Evolutionary conservation across 2,888 invertebrate species (phyloP).

Genomic region (Cephus pygmeus): DNA sequence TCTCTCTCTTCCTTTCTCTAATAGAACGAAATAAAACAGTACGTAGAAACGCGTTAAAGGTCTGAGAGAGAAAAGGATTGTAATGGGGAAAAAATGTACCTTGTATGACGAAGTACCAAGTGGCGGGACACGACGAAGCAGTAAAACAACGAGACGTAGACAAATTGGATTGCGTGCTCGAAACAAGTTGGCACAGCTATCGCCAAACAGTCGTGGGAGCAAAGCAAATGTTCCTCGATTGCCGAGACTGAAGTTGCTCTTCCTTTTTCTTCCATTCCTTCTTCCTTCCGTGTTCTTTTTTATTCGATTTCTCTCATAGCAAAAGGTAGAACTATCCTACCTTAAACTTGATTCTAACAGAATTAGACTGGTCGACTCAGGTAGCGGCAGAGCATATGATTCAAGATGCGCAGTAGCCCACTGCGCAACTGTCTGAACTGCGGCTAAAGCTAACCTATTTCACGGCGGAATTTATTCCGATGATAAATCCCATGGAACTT

Average conservation of each 20-base stretch:
- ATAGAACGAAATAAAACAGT: neutral
- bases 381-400: neutral
- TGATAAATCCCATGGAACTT: constrained; percentile 18
- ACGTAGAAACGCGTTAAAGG: neutral
- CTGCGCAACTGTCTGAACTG: neutral
- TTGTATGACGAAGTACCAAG: neutral
- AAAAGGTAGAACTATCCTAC: constrained; percentile 23
- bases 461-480: neutral
- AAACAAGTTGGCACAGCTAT: constrained; percentile 66
- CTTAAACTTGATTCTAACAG: constrained; percentile 62
- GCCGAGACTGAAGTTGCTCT: constrained; percentile 8
- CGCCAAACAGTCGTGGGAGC: constrained; percentile 64
- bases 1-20: neutral
- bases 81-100: neutral
- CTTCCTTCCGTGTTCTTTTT: neutral
- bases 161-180: constrained; percentile 65
- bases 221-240: constrained; percentile 58
- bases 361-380: constrained; percentile 44
- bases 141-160: constrained; percentile 64
- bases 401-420: neutral
- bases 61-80: neutral
- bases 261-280: constrained; percentile 12
- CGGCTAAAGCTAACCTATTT: neutral
- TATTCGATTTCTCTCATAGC: constrained; percentile 19
- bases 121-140: constrained; percentile 17